A percentile compares a stretch with the other conserved stretches of the same genome.
Conservation (phyloP, 1,140 invertebrate species). For the Macrobrachium nipponense region DNA sequence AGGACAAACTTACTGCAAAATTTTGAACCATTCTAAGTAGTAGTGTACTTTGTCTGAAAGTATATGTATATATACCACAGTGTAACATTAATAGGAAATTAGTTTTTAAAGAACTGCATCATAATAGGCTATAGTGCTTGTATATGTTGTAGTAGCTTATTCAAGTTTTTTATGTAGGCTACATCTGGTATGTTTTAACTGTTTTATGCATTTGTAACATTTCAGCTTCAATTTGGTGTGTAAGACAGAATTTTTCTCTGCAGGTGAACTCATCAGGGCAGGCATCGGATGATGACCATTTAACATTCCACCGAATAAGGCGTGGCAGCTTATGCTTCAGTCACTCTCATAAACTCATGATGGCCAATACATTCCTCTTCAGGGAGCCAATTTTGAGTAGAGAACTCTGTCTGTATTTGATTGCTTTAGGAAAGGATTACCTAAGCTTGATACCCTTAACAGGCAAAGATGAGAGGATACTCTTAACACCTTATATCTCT, state of each 20-base stretch:
- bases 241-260: background rate
- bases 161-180: background rate
- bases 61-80: too few relatives aligned
- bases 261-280: conserved; percentile 16
- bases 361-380: conserved; percentile 54
- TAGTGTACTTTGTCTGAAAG: too few relatives aligned
- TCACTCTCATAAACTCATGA: conserved; percentile 26
- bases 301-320: conserved; percentile 14
- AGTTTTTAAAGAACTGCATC: too few relatives aligned
- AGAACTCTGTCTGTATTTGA: conserved; percentile 38
- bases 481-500: conserved; percentile 28
- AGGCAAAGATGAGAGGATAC: conserved; percentile 43
- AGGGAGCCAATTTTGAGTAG: conserved; percentile 43
- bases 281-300: conserved; percentile 25
- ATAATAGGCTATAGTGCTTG: background rate
- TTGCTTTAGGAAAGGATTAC: conserved; percentile 44
- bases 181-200: too few relatives aligned
- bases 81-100: too few relatives aligned
- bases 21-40: too few relatives aligned
- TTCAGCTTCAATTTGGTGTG: too few relatives aligned
- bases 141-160: background rate
- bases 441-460: conserved; percentile 42
- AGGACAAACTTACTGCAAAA: too few relatives aligned
- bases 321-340: conserved; percentile 18
- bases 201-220: too few relatives aligned